Evolutionary conservation across 2,888 invertebrate genomes (phyloP).

Genomic region (Drosophila pseudotakahashii): DNA sequence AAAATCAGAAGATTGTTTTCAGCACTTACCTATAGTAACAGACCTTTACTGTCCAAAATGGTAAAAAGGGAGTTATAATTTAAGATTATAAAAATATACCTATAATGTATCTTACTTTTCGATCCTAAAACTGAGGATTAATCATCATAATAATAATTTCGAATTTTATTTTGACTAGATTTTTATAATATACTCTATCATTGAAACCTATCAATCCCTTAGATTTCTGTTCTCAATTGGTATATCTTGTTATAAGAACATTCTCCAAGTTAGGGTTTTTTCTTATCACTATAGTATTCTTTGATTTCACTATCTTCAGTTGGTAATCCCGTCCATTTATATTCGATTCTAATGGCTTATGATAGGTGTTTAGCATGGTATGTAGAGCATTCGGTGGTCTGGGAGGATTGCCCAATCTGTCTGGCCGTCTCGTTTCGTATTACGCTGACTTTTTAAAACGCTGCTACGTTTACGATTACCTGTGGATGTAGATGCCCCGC

Average conservation of each 20-base stretch:
- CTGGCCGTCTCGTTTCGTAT: constrained; percentile 54
- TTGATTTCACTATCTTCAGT: background rate
- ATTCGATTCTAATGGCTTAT: background rate
- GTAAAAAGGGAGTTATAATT: too few species aligned
- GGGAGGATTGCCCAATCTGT: constrained; percentile 8
- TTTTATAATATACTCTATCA: too few species aligned
- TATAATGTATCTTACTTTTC: too few species aligned
- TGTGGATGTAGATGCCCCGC: constrained; percentile 49
- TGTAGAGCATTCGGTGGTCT: constrained; percentile 14
- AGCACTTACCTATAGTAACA: background rate
- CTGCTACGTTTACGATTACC: constrained; percentile 54
- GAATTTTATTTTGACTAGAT: too few species aligned
- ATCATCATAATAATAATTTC: too few species aligned
- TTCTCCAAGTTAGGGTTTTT: too few species aligned
- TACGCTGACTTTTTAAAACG: constrained; percentile 63
- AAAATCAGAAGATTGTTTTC: background rate
- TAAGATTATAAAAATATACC: too few species aligned
- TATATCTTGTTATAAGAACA: too few species aligned
- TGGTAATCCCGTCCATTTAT: background rate
- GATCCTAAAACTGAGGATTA: too few species aligned
- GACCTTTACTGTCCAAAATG: too few species aligned
- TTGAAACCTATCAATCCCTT: too few species aligned
- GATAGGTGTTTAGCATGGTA: background rate
- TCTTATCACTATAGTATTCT: background rate
- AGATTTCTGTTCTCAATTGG: too few species aligned